Conservation (phyloP, 2,888 invertebrate genomes). For the Mimas tiliae region DNA sequence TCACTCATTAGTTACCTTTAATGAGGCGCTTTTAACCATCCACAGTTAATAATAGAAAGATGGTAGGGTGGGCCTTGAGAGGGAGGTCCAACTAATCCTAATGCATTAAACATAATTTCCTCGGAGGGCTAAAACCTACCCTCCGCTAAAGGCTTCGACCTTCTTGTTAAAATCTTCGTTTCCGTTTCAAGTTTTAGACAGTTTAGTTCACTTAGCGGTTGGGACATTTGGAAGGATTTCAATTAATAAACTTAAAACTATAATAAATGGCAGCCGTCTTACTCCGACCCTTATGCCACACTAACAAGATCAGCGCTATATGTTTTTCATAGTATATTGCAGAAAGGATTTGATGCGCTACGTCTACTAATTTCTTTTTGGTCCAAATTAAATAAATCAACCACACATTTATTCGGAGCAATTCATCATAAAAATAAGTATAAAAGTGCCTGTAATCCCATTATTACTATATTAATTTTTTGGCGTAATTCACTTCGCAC, state of each 20-base stretch:
- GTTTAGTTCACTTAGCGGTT: constrained; percentile 19
- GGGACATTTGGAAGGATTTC: constrained; percentile 21
- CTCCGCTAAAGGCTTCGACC: constrained; percentile 11
- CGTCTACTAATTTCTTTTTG: no score
- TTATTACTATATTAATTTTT: neutral
- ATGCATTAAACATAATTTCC: constrained; percentile 48
- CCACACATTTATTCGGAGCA: neutral
- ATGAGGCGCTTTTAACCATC: constrained; percentile 40
- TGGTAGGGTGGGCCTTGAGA: constrained; percentile 14
- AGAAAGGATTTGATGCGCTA: no score
- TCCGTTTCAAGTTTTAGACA: constrained; percentile 22
- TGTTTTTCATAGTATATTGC: no score
- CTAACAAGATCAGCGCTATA: no score
- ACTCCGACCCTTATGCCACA: no score
- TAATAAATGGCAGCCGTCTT: neutral
- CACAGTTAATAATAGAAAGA: constrained; percentile 53
- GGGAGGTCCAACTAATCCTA: constrained; percentile 35
- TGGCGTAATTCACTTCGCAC: neutral
- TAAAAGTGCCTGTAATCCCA: neutral
- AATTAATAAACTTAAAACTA: constrained; percentile 16
- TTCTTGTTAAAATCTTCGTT: constrained; percentile 38
- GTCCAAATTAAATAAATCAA: no score
- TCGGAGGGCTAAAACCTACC: constrained; percentile 2
- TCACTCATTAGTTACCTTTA: constrained; percentile 24
- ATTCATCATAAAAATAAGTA: no score